These are phyloP conservation scores for Siphamia tubifer DNA, from an alignment of 2,113 vertebrate species.

Conservation along the genomic window DNA sequence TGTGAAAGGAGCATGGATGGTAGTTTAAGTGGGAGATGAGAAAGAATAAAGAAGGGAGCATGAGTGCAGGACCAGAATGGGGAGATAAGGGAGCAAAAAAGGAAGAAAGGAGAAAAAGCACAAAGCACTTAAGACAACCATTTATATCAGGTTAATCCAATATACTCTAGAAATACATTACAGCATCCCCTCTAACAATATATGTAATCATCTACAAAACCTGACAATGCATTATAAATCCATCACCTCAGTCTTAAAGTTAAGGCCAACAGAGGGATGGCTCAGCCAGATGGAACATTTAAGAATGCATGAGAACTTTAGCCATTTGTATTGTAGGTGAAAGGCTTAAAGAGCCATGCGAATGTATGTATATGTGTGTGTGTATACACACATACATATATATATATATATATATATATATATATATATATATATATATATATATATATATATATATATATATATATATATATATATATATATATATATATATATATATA, in stretches of 20 bases:
- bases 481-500: no score
- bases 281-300: background rate
- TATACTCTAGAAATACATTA: background rate
- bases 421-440: no score
- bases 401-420: no score
- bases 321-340: no score
- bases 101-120: background rate
- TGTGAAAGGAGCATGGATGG: background rate
- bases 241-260: background rate
- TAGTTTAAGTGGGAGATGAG: background rate
- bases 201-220: background rate
- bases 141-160: background rate
- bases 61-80: no score
- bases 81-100: no score
- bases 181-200: background rate
- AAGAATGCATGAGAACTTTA: no score
- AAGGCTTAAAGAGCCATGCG: no score
- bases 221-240: no score
- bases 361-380: background rate
- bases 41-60: background rate
- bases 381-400: no score
- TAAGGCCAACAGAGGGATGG: background rate
- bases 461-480: no score
- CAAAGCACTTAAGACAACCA: constrained; percentile 42
- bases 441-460: no score